Conservation (phyloP, 2,888 invertebrate species). For the Polyploca ridens region DNA sequence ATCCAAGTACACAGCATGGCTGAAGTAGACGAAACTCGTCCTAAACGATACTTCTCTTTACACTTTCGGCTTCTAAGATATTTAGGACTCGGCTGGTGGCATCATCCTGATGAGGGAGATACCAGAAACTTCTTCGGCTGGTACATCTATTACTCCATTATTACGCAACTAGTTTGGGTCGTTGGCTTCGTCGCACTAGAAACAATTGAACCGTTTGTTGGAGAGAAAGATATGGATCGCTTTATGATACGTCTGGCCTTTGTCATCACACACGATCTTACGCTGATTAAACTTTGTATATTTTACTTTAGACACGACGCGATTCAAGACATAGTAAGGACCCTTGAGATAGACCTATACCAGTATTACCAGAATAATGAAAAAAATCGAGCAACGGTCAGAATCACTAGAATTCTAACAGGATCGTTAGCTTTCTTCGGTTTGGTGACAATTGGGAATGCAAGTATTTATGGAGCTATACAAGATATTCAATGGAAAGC, state of each 20-base stretch:
- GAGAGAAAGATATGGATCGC: conserved; percentile 72
- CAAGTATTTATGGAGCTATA: conserved; percentile 67
- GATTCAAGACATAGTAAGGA: conserved; percentile 70
- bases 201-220: conserved; percentile 76
- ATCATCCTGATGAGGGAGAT: conserved; percentile 70
- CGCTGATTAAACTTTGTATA: conserved; percentile 71
- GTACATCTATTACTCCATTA: conserved; percentile 70
- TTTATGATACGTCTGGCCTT: conserved; percentile 80
- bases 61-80: conserved; percentile 67
- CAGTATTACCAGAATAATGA: conserved; percentile 68
- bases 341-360: conserved; percentile 65
- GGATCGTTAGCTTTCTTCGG: conserved; percentile 72
- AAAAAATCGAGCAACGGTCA: conserved; percentile 60
- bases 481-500: conserved; percentile 71
- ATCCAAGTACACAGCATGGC: conserved; percentile 28
- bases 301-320: conserved; percentile 73
- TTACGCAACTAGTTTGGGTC: conserved; percentile 73
- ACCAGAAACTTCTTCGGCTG: conserved; percentile 67
- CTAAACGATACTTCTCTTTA: conserved; percentile 63
- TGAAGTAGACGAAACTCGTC: conserved; percentile 36
- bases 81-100: conserved; percentile 79
- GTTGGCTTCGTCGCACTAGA: conserved; percentile 76
- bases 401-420: conserved; percentile 61
- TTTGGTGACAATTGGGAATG: conserved; percentile 75
- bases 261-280: conserved; percentile 77